A percentile compares a stretch with the other conserved stretches of the same genome.
Conservation (phyloP, 2,797 vertebrate species). For the Loris lydekkerianus region DNA sequence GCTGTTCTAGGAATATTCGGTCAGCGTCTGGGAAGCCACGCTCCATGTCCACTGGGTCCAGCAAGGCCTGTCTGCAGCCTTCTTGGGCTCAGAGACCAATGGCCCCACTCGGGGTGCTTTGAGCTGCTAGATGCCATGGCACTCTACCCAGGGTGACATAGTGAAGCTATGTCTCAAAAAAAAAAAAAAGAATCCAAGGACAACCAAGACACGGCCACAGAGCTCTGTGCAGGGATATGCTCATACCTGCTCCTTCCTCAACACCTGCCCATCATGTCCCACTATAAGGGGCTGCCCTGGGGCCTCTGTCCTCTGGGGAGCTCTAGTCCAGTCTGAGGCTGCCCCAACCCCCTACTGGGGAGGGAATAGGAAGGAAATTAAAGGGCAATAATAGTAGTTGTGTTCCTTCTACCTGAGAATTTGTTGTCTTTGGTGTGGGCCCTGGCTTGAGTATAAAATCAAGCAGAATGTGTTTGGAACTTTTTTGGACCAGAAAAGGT, state of each 20-base stretch:
- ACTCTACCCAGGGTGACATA: too few species aligned
- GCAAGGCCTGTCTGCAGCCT: too few species aligned
- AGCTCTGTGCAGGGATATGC: accelerated
- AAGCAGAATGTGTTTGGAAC: too few species aligned
- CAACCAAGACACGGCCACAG: background rate
- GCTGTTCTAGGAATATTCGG: background rate
- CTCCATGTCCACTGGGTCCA: too few species aligned
- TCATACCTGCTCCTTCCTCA: background rate
- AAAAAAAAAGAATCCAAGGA: background rate
- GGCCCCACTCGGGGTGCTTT: too few species aligned
- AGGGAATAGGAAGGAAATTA: background rate
- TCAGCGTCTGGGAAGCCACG: background rate
- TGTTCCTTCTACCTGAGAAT: background rate
- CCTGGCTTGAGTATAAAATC: background rate
- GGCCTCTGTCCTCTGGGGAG: background rate
- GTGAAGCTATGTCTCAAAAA: too few species aligned
- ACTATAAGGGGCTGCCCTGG: background rate
- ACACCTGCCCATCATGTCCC: too few species aligned
- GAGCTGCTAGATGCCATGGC: too few species aligned
- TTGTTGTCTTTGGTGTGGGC: background rate
- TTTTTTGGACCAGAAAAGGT: background rate
- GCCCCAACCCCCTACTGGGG: background rate
- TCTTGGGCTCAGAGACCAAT: accelerated
- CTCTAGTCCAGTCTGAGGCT: background rate
- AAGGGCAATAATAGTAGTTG: too few species aligned